These are phyloP conservation scores for Tetraodon nigroviridis DNA, from an alignment of 2,113 vertebrate species.

Conservation along the genomic window DNA sequence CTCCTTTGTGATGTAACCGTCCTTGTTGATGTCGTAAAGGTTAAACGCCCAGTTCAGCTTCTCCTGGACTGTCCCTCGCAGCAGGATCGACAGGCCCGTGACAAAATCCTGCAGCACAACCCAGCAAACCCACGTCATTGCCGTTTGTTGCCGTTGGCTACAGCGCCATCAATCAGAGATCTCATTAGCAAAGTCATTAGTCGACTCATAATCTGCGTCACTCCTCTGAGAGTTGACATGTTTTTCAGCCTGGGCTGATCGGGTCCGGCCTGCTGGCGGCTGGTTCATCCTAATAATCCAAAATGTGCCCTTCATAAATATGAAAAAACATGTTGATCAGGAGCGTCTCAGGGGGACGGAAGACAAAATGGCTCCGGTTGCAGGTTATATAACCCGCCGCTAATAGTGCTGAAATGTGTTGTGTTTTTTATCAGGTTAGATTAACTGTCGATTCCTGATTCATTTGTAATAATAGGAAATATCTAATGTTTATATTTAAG, in stretches of 20 bases:
- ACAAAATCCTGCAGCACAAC: constrained; percentile 85
- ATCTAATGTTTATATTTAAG: too few species aligned
- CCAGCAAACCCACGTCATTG: neutral
- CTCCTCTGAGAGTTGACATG: constrained; percentile 5
- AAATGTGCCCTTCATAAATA: constrained; percentile 54
- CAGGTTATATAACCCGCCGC: constrained; percentile 31
- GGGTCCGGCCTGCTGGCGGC: constrained; percentile 21
- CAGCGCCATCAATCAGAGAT: constrained; percentile 18
- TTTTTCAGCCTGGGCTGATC: constrained; percentile 4
- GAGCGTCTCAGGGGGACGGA: constrained; percentile 1
- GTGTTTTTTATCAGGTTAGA: neutral
- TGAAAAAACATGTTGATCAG: constrained; percentile 45
- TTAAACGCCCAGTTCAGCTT: constrained; percentile 99
- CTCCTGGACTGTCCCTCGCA: constrained; percentile 92
- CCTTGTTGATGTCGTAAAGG: constrained; percentile 98
- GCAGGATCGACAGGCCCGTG: constrained; percentile 93
- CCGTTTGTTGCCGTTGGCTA: too few species aligned
- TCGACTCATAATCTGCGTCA: constrained; percentile 4
- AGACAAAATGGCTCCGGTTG: constrained; percentile 22
- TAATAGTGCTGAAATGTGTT: neutral
- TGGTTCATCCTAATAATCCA: constrained; percentile 56
- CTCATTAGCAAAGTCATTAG: constrained; percentile 46
- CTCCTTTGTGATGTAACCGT: constrained; percentile 99
- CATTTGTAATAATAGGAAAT: too few species aligned
- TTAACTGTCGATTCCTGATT: too few species aligned